Base-by-base conservation (phyloP, 37 sponge, comb jelly and placozoan genomes). In the Chondrilla cf. caribensis region DNA sequence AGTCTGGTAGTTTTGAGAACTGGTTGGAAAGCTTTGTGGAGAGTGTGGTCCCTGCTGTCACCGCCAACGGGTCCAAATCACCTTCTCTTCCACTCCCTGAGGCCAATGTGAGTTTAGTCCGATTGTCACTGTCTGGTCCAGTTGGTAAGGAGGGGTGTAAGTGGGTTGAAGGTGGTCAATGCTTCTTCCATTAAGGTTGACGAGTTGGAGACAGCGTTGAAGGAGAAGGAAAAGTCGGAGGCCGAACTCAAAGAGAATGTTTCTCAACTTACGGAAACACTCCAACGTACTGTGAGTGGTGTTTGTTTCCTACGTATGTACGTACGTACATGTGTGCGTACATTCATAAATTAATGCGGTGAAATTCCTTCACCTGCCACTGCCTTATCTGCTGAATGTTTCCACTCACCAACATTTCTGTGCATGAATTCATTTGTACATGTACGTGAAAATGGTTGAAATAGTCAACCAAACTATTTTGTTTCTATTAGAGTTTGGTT, bases 181-280 rank as follows among this genome's bases (percentile, higher is more conserved):
- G 9, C 11, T 47, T 11, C 51, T 11, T 47, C 11, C 15, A 6
- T 62, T 8, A 2, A 73, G 76, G 44, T 73, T 73, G 76, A 37
- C 15, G 76, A 73, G 7, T 18, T 73, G 25, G 76, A 73, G 43
- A 38, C 44, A 36, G 76, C 76, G 2, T 43, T 73, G 21, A 73
- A 42, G 6, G 76, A 73, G 76, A 73, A 73, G 6, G 76, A 73
- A 37, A 15, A 37, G 11, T 73, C 76, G 18, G 76, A 73, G 36
- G 44, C 36, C 36, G 43, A 73, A 40, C 76, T 73, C 2, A 39
- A 73, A 25, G 41, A 42, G 44, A 73, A 73, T 4, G 76, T 73
- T 1, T 11, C 76, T 2, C 76, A 73, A 19, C 76, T 73, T 15
- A 39, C 41, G 22, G 76, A 39, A 15, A 22, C 44, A 73, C 76